A percentile compares a stretch with the other conserved stretches of the same genome.
phyloP scores from a whole-genome alignment of 1,140 invertebrate species.

The Pissodes strobi region DNA sequence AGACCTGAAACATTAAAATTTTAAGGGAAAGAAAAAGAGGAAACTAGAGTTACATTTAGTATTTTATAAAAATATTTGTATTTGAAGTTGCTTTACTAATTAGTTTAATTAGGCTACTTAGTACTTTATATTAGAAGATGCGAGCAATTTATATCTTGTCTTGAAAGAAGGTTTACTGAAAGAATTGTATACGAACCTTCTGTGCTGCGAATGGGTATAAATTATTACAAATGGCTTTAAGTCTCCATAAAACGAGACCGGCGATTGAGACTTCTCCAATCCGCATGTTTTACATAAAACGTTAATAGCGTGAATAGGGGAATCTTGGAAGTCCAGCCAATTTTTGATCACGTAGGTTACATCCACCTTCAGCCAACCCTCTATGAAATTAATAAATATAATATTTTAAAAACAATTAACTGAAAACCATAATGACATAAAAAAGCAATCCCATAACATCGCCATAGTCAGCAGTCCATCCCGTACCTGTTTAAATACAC shows the following conservation, averaged over 20 bases:
- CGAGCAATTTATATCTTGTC: no score
- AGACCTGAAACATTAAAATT: conserved; percentile 33
- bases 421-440: background rate
- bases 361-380: conserved; percentile 80
- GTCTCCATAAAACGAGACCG: conserved; percentile 66
- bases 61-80: no score
- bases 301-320: conserved; percentile 68
- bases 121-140: no score
- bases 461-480: no score
- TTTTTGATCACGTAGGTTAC: conserved; percentile 71
- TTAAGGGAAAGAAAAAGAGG: no score
- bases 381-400: conserved; percentile 56
- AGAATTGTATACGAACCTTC: conserved; percentile 34
- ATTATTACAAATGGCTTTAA: conserved; percentile 75
- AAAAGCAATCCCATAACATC: background rate
- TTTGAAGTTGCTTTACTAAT: no score
- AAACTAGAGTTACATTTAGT: no score
- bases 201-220: conserved; percentile 65
- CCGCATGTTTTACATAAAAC: conserved; percentile 78
- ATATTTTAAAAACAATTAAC: background rate
- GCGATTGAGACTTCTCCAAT: conserved; percentile 63
- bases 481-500: no score
- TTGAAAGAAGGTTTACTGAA: no score
- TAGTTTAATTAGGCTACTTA: no score
- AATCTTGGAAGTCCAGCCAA: conserved; percentile 70